phyloP scores from a whole-genome alignment of 2,113 vertebrate genomes.

The Anguilla rostrata region DNA sequence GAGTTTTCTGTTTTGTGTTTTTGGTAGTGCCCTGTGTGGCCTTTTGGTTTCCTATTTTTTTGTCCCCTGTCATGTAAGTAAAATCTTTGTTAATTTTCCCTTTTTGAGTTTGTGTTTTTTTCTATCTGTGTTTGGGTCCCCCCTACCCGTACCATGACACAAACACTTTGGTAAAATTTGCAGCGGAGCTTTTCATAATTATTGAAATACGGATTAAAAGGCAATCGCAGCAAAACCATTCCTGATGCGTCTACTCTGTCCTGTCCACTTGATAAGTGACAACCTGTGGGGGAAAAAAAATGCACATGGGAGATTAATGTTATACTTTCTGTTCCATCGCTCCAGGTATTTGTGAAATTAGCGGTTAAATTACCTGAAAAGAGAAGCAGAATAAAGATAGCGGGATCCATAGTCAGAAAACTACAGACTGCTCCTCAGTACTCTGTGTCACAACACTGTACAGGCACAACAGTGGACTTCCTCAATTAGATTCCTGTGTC shows the following conservation, averaged over 20 bases:
- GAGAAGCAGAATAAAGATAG: background rate
- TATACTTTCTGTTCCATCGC: background rate
- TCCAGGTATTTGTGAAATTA: background rate
- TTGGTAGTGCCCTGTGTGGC: no score
- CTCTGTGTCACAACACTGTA: background rate
- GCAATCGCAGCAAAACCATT: conserved; percentile 51
- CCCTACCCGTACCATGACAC: conserved; percentile 52
- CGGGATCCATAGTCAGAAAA: background rate
- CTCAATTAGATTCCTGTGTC: no score
- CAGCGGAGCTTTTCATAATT: conserved; percentile 56
- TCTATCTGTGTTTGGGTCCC: conserved; percentile 41
- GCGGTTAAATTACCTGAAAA: background rate
- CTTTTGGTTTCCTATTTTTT: no score
- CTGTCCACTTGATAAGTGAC: conserved; percentile 43
- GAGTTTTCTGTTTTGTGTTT: no score
- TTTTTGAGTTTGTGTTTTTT: no score
- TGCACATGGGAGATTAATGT: conserved; percentile 10
- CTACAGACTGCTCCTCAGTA: background rate
- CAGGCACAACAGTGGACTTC: background rate
- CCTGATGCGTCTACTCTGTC: conserved; percentile 39
- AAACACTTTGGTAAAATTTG: conserved; percentile 47
- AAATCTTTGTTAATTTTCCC: no score
- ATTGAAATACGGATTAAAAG: conserved; percentile 51
- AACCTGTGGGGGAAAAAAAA: conserved; percentile 53
- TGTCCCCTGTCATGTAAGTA: no score